Evolutionary conservation across 23 tunicate genomes (phyloP).

Genomic region (Oikopleura dioica): DNA sequence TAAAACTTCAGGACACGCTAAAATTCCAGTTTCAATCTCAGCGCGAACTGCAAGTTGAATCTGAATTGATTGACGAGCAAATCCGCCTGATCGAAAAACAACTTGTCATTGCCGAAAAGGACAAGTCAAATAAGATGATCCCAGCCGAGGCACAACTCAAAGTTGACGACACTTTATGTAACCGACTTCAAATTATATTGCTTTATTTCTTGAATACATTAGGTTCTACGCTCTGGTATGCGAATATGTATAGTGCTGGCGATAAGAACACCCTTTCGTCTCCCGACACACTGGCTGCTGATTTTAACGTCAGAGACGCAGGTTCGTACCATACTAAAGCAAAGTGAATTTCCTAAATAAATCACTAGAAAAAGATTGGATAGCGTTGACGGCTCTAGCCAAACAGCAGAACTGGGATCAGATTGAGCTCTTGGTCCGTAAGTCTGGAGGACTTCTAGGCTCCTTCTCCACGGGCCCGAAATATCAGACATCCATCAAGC

Average conservation of each 20-base stretch:
- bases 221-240: not conserved
- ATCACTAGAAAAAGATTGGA: conserved; percentile 6
- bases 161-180: not conserved
- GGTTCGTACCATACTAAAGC: no score
- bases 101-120: not conserved
- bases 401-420: not conserved
- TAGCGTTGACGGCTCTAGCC: not conserved
- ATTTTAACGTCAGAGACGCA: not conserved
- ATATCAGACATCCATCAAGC: no score
- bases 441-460: not conserved
- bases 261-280: not conserved
- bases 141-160: not conserved
- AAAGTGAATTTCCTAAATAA: no score
- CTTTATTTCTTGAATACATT: no score
- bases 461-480: no score
- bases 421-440: not conserved
- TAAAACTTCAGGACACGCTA: no score
- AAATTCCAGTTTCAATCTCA: not conserved
- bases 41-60: not conserved
- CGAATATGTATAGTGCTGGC: not conserved
- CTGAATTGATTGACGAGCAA: not conserved
- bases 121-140: not conserved
- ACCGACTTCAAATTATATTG: no score
- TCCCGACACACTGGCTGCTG: not conserved
- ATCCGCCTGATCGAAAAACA: not conserved